Evolutionary conservation across 2,113 vertebrate species (phyloP).

Genomic region (Passer montanus): DNA sequence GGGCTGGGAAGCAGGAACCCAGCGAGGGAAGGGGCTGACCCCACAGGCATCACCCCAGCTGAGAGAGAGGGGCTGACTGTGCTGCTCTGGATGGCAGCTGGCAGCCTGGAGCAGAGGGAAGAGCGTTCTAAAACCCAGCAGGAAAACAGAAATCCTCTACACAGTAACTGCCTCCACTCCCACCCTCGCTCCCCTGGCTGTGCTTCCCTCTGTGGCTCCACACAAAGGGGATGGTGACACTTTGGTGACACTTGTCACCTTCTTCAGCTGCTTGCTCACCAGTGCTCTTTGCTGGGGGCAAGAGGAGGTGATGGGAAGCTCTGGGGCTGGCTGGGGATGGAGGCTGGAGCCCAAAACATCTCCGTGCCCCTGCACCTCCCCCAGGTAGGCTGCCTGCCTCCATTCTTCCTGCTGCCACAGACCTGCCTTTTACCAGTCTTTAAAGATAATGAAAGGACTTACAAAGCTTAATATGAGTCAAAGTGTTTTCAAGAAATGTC

Average conservation of each 20-base stretch:
- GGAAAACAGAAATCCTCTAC: not conserved
- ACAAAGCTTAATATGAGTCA: conserved; percentile 48
- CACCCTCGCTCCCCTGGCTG: rapidly evolving
- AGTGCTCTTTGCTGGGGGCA: not conserved
- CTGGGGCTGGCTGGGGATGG: not conserved
- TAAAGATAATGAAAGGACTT: conserved; percentile 55
- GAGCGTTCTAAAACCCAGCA: not conserved
- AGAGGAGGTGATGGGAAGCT: not conserved
- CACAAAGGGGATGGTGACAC: not conserved
- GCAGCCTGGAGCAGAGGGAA: not conserved
- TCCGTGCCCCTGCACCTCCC: not conserved
- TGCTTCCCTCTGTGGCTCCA: not conserved
- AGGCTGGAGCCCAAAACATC: not conserved
- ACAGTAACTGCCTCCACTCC: not conserved
- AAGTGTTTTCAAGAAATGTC: conserved; percentile 59
- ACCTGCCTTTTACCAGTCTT: conserved; percentile 34
- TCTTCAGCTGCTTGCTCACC: not conserved
- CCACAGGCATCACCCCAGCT: rapidly evolving
- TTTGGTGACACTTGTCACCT: not conserved
- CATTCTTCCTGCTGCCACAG: not conserved
- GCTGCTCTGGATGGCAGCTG: not conserved
- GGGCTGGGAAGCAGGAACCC: not conserved
- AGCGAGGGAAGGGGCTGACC: rapidly evolving
- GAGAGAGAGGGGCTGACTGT: rapidly evolving
- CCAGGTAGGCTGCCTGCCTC: not conserved